Evolutionary conservation across 37 sponge, comb jelly and placozoan genomes (phyloP), one percentile per base, ranked within the genome.

Genomic region (Hexactinellida sp.): DNA sequence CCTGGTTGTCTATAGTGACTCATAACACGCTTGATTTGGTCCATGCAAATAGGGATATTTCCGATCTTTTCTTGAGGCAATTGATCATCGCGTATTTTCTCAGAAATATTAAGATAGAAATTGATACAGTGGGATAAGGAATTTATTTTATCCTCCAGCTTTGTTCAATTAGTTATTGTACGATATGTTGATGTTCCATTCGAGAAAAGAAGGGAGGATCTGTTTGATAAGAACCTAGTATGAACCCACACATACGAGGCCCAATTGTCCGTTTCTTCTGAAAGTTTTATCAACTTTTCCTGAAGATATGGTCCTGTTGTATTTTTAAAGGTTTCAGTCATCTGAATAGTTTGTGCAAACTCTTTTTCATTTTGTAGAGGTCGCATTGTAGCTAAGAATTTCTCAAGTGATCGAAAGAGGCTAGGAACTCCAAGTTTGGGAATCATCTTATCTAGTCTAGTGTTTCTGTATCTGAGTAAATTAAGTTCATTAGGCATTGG

Each of bases 11-110:
- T 55, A 41, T 30, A 36, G 36, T 88, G 89, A 54, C 84, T 76
- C 13, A 82, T 89, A 41, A 83, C 85, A 76, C 55, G 34, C 21
- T 39, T 37, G 55, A 90, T 90, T 83, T 93, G 94, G 0, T 39
- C 38, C 94, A 93, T 93, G 36, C 92, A 89, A 71, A 91, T 39
- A 5, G 94, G 94, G 13, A n/a, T 76, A 5, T 39, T 54, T 0
- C 88, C 86, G 32, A 85, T 87, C 35, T 83, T 38, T 54, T 90
- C 93, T 39, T 85, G 87, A 41, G 91, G 93, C 9, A 93, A 37
- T 16, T 85, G 82, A 34, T 89, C 89, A 54, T 91, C 89, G 52
- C 10, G 38, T 5, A 24, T 3, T 37, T 36, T 13, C 36, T 41
- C 47, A 5, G 5, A 13, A 5, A 41, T 41, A 5, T 16, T 13